Conservation (phyloP, 1,140 invertebrate genomes). For the Holcopasites calliopsidis region DNA sequence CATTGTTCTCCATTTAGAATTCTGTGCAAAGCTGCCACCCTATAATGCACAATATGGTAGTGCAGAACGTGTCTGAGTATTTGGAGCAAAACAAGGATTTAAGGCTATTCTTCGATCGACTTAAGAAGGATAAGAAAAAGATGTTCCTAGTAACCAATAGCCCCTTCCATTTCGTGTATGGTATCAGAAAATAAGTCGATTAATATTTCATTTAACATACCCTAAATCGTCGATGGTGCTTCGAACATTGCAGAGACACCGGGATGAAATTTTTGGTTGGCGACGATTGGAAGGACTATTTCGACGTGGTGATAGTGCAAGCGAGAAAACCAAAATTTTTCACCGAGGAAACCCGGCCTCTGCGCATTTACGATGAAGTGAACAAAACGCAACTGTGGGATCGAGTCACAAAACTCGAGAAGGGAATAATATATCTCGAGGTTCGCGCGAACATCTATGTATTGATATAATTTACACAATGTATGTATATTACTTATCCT, state of each 20-base stretch:
- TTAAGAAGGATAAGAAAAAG: constrained; percentile 90
- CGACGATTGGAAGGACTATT: constrained; percentile 92
- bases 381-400: constrained; percentile 93
- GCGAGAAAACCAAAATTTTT: constrained; percentile 98
- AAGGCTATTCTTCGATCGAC: constrained; percentile 87
- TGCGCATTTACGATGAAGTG: constrained; percentile 92
- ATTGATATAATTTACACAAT: not conserved
- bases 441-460: constrained; percentile 77
- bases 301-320: constrained; percentile 97
- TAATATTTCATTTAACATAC: not conserved
- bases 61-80: constrained; percentile 88
- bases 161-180: constrained; percentile 98
- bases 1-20: constrained; percentile 84
- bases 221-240: not conserved
- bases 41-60: constrained; percentile 93
- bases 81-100: constrained; percentile 89
- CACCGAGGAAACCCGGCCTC: constrained; percentile 93
- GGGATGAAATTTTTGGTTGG: constrained; percentile 96
- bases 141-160: constrained; percentile 98
- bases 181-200: constrained; percentile 72
- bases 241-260: constrained; percentile 85
- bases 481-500: not conserved
- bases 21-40: constrained; percentile 94
- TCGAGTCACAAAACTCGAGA: constrained; percentile 91
- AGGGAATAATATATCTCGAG: constrained; percentile 96